Evolutionary conservation across 2,797 vertebrate genomes (phyloP), one percentile per base, ranked within the genome.

Genomic region (Sebastes umbrosus): DNA sequence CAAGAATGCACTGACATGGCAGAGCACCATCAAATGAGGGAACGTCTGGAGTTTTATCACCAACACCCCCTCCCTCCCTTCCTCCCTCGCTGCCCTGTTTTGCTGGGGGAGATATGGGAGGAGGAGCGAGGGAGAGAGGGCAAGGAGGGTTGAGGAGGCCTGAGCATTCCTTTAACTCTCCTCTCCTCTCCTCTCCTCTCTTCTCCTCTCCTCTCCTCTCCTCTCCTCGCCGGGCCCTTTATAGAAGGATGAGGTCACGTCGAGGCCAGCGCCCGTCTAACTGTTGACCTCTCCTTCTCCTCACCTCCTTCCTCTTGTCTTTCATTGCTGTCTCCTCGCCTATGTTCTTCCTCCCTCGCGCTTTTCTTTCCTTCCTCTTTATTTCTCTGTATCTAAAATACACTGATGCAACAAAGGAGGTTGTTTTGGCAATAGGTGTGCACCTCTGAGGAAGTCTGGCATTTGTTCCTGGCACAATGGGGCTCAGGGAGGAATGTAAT

Each of bases 21-120:
- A 95, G 94, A 92, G 93, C 94, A 96, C 96, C 97, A 97, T 97
- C 97, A 97, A 97, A 97, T 97, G 96, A 98, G 97, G 87, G 96
- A 97, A 96, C 81, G 97, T 98, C 97, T 98, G 97, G 97, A 96
- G 95, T 98, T 97, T 98, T 98, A 98, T 98, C 97, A 97, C 96
- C 93, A 85, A 94, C 94, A 94, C 94, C 91, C 96, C 93, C 71
- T 31, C 69, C 72, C 66, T 63, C 52, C 59, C 79, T 84, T 70
- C 79, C 84, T 84, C 79, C 81, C 86, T 76, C 46, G n/a, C 85
- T 85, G 67, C 90, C 85, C 85, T 91, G 88, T 88, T 92, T 81
- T 89, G 86, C 85, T 86, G 87, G 86, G 85, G 90, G 83, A 91
- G 93, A 92, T 91, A 88, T 89, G 89, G 83, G 82, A 89, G 92